These are phyloP conservation scores for Leptinotarsa haldemani DNA, from an alignment of 2,888 invertebrate species.

Conservation along the genomic window DNA sequence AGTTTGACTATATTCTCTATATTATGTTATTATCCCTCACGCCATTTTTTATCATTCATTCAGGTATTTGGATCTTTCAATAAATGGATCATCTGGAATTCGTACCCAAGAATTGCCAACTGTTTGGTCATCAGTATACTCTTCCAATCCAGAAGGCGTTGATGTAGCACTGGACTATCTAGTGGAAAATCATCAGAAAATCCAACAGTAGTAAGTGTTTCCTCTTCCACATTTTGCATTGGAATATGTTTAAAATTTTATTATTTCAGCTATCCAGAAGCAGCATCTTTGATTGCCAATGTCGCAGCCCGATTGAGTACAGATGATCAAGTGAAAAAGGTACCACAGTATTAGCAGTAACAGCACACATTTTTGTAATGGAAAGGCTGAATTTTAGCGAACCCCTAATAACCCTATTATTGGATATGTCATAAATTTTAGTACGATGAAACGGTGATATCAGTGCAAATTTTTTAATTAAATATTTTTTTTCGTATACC, in stretches of 20 bases:
- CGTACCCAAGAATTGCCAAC: slow-evolving; percentile 66
- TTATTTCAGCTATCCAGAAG: slow-evolving; percentile 33
- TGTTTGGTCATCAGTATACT: slow-evolving; percentile 67
- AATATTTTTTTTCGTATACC: no score
- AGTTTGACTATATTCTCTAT: no score
- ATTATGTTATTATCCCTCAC: no score
- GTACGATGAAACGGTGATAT: no score
- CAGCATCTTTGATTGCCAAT: slow-evolving; percentile 29
- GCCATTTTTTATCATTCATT: neutral
- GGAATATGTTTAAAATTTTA: neutral
- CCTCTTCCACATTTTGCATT: neutral
- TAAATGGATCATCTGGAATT: slow-evolving; percentile 60
- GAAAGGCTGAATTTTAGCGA: neutral
- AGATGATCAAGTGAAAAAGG: slow-evolving; percentile 39
- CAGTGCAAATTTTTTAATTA: no score
- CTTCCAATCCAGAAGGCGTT: slow-evolving; percentile 70
- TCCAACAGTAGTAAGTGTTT: slow-evolving; percentile 55
- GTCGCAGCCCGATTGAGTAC: slow-evolving; percentile 35
- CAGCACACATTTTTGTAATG: neutral
- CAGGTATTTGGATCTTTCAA: slow-evolving; percentile 54
- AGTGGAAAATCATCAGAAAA: slow-evolving; percentile 59
- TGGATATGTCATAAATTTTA: neutral
- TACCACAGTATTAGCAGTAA: slow-evolving; percentile 7
- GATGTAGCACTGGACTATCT: slow-evolving; percentile 68
- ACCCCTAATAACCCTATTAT: neutral